Percentiles rank a stretch among this genome's conserved stretches.
These are phyloP conservation scores for Geotrupes spiniger DNA, from an alignment of 2,888 invertebrate genomes.

Conservation along the genomic window DNA sequence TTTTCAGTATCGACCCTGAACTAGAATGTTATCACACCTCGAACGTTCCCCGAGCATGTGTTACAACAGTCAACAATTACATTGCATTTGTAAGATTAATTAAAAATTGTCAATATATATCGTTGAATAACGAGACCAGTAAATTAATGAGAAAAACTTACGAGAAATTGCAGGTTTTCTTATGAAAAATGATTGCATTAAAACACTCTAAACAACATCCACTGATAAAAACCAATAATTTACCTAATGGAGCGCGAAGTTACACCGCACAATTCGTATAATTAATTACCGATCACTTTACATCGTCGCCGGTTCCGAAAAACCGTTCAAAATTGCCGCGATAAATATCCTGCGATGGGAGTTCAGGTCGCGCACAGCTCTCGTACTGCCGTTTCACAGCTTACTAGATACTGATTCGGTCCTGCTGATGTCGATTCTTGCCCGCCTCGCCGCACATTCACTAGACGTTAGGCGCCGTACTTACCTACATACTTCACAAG, in stretches of 20 bases:
- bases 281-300: not conserved
- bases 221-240: not conserved
- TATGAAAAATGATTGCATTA: slow-evolving; percentile 41
- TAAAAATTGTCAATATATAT: too few relatives aligned
- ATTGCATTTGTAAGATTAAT: too few relatives aligned
- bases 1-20: too few relatives aligned
- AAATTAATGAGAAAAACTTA: slow-evolving; percentile 23
- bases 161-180: slow-evolving; percentile 30
- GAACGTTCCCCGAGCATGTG: too few relatives aligned
- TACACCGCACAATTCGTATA: not conserved
- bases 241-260: not conserved
- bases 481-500: slow-evolving; percentile 41
- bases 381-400: not conserved
- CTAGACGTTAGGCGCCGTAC: slow-evolving; percentile 35
- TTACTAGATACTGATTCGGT: not conserved
- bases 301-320: not conserved
- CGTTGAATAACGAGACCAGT: too few relatives aligned
- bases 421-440: not conserved
- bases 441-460: slow-evolving; percentile 25
- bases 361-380: not conserved
- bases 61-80: too few relatives aligned
- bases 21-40: too few relatives aligned
- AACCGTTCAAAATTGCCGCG: not conserved
- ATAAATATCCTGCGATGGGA: not conserved
- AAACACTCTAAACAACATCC: slow-evolving; percentile 16